Conservation (phyloP, 2,888 invertebrate species). For the Scrobipalpa atriplicella region DNA sequence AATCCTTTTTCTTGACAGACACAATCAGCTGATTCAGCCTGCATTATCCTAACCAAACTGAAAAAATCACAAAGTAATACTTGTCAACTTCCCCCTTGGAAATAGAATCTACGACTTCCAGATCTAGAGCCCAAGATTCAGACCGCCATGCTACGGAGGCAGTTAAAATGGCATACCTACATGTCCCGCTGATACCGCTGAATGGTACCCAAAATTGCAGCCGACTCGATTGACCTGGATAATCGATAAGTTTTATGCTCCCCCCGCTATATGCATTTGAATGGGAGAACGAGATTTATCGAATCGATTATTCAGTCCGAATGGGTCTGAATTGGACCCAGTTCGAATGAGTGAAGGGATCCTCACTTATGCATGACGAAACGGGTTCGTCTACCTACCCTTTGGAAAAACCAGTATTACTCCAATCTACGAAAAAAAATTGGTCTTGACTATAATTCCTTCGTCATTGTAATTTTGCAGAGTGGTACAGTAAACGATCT, state of each 20-base stretch:
- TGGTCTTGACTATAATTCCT: too few relatives aligned
- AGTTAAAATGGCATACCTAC: slow-evolving; percentile 4
- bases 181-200: slow-evolving; percentile 14
- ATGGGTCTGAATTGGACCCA: slow-evolving; percentile 29
- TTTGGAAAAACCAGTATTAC: not conserved
- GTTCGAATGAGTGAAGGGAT: slow-evolving; percentile 36
- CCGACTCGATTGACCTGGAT: slow-evolving; percentile 30
- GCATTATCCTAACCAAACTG: not conserved
- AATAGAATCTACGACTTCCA: too few relatives aligned
- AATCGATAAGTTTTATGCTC: slow-evolving; percentile 32
- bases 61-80: too few relatives aligned
- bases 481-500: too few relatives aligned
- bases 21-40: too few relatives aligned
- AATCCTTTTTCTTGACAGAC: too few relatives aligned
- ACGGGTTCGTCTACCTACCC: slow-evolving; percentile 20
- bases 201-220: slow-evolving; percentile 24
- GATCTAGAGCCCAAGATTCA: too few relatives aligned
- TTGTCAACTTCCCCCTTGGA: too few relatives aligned
- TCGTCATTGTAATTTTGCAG: too few relatives aligned
- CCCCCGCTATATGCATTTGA: slow-evolving; percentile 32
- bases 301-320: slow-evolving; percentile 33
- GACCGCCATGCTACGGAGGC: not conserved
- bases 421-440: too few relatives aligned
- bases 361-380: slow-evolving; percentile 34
- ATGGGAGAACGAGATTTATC: slow-evolving; percentile 33